Percentiles rank a stretch among this genome's conserved stretches.
These are phyloP conservation scores for Crenuchus spilurus DNA, from an alignment of 2,797 vertebrate genomes.

Conservation along the genomic window DNA sequence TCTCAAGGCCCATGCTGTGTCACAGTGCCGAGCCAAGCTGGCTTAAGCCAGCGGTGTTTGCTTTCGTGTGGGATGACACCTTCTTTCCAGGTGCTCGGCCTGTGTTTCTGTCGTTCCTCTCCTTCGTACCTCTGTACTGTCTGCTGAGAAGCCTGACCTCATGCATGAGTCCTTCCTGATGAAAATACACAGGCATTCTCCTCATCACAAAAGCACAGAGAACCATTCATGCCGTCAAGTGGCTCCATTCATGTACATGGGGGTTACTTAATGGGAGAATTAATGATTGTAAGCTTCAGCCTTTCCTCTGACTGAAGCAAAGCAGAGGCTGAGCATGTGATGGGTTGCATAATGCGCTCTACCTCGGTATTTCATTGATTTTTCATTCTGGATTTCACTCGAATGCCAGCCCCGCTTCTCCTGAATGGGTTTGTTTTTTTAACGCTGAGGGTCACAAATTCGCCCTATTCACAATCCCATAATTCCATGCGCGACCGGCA, in stretches of 20 bases:
- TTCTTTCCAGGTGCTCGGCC: constrained; percentile 3
- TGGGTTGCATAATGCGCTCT: constrained; percentile 51
- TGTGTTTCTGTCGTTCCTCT: constrained; percentile 30
- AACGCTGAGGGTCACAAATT: constrained; percentile 32
- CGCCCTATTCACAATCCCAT: constrained; percentile 31
- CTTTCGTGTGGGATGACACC: constrained; percentile 29
- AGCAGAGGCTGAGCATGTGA: constrained; percentile 60
- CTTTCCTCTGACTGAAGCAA: constrained; percentile 74
- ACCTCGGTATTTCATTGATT: constrained; percentile 56
- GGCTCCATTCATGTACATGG: constrained; percentile 76
- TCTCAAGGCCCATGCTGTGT: constrained; percentile 8
- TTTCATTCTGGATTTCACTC: constrained; percentile 32
- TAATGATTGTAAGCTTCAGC: constrained; percentile 77
- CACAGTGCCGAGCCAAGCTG: constrained; percentile 19
- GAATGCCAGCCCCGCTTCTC: constrained; percentile 36
- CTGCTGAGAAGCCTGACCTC: constrained; percentile 71
- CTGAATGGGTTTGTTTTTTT: constrained; percentile 45
- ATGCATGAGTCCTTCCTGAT: constrained; percentile 77
- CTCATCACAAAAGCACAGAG: constrained; percentile 73
- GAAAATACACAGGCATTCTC: constrained; percentile 62
- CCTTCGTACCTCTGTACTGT: constrained; percentile 66
- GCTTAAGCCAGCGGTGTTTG: constrained; percentile 35
- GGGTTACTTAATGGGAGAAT: constrained; percentile 76
- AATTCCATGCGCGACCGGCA: no score
- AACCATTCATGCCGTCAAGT: constrained; percentile 75